Evolutionary conservation across 64 coral and sea anemone genomes (phyloP), one percentile per base, ranked within the genome.

Genomic region (Montipora capricornis): DNA sequence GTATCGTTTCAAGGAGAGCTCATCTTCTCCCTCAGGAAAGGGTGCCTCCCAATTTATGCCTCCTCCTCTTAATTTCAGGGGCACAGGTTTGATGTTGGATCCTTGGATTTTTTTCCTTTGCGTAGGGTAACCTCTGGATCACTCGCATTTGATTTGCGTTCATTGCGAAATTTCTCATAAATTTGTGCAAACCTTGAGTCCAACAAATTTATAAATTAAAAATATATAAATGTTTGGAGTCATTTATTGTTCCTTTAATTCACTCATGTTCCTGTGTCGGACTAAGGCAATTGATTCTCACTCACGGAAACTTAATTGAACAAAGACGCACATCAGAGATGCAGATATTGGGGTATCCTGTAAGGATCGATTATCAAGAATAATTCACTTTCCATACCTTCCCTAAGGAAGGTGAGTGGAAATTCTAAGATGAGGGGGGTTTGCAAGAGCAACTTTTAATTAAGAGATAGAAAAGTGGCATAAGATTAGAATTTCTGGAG

Each of bases 1-100:
- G n/a, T 91, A 81, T 8, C 22, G n/a, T 68, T 91, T 58, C 52
- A 95, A 59, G 3, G 94, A 91, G 8, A 49, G 2, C 75, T 91
- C 89, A 77, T 95, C 94, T 58, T 95, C 89, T 13, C 94, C 94
- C 44, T 91, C 94, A 20, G 89, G 94, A 49, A 53, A 95, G 7
- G 89, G 75, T 60, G 88, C 89, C 22, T 88, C 82, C 81, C 89
- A 95, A 24, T 91, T 91, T 12, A 91, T 80, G 1, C 46, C 82
- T 6, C 94, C 89, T 67, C 89, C 73, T 67, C 77, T 51, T 22
- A 91, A 64, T 9, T 89, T 66, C 8, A 26, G 16, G 29, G 29
- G 37, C 5, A 88, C 94, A 62, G 37, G 49, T 19, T 79, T 20
- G 2, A 49, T 19, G 8, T 66, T 74, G 7, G 46, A 20, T 10